phyloP scores from a whole-genome alignment of 1,140 invertebrate genomes.

The Aphis craccivora region DNA sequence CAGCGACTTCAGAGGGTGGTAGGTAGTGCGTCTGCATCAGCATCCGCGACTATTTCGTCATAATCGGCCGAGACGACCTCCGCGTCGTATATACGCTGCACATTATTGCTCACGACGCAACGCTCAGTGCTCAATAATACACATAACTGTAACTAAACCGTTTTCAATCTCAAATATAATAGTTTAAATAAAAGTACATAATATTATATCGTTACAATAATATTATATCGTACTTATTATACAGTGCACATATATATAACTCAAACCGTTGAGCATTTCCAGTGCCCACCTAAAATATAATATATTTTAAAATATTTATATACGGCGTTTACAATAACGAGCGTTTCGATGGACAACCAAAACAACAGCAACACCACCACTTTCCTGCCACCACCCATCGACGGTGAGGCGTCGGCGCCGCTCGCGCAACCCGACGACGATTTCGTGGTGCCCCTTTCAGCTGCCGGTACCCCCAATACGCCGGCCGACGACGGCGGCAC shows the following conservation, averaged over 20 bases:
- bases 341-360: slow-evolving; percentile 32
- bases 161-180: neutral
- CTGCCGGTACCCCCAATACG: slow-evolving; percentile 42
- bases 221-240: neutral
- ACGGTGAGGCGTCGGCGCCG: slow-evolving; percentile 20
- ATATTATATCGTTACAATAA: neutral
- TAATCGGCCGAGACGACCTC: neutral
- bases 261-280: neutral
- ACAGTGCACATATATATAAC: neutral
- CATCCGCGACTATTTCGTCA: neutral
- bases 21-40: neutral
- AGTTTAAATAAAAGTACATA: neutral
- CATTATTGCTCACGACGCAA: slow-evolving; percentile 39
- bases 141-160: neutral
- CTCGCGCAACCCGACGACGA: slow-evolving; percentile 55
- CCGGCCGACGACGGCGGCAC: slow-evolving; percentile 43
- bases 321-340: neutral
- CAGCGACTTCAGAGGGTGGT: slow-evolving; percentile 11
- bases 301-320: neutral
- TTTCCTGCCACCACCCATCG: neutral
- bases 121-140: slow-evolving; percentile 29
- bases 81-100: neutral
- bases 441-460: neutral
- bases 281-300: neutral
- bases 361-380: neutral